Base-by-base conservation (phyloP, 2,797 vertebrate species). In the Columba guinea region DNA sequence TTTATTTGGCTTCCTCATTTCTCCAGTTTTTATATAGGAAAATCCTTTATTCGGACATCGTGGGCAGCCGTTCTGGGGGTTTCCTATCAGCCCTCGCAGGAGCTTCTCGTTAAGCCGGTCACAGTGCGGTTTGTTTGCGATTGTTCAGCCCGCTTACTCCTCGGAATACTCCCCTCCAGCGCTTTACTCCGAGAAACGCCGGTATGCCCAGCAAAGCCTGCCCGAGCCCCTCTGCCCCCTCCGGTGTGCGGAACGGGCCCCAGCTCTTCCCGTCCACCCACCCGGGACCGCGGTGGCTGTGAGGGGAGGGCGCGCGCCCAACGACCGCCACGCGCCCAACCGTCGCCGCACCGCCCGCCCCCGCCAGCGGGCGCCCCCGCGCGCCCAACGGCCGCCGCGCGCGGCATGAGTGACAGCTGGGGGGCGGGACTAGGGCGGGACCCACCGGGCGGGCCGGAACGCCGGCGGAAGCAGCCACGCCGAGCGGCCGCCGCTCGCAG, bases 81-180 rank as follows among this genome's bases (percentile, higher is more conserved):
- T 37, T 21, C 46, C 46, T 7, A 4, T 3, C 52, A 15, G 20
- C 15, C 18, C n/a, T 7, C n/a, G 1, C 32, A 18, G 56, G 11
- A 30, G n/a, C 63, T 32, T 32, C 44, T 24, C 2, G 22, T 7
- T 8, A 5, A 27, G 30, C 17, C 15, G 7, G 10, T 4, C 22
- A 37, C 22, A 37, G 13, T 0, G 73, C 52, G 2, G 19, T 2
- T 7, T 5, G 39, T 3, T 3, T 6, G 56, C 4, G 1, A 5
- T 6, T 4, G 5, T 32, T 5, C 46, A 15, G 35, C 51, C 28
- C 51, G 5, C 49, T 8, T 2, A 5, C 34, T 1, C 39, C 12
- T 21, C 9, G 9, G 24, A 8, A 13, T 1, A 2, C 13, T 5
- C 32, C 41, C 39, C n/a, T 16, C 19, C 48, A 8, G 48, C 7